These are phyloP conservation scores for Entosphenus tridentatus DNA, from an alignment of 2,113 vertebrate species.

Conservation along the genomic window DNA sequence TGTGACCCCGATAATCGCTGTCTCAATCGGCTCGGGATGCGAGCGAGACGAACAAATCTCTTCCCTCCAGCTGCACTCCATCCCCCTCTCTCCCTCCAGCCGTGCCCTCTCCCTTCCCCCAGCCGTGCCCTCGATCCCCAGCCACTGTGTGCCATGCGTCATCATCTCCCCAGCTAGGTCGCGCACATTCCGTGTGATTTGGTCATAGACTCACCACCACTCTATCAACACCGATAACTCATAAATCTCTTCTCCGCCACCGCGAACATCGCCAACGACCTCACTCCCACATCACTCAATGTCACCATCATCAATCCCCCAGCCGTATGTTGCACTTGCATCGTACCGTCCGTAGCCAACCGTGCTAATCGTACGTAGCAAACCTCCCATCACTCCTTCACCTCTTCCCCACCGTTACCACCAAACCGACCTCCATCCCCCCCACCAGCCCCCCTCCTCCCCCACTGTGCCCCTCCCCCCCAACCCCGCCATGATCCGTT, in stretches of 20 bases:
- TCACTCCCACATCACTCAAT: neutral
- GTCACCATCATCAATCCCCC: neutral
- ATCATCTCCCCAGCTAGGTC: neutral
- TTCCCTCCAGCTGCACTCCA: conserved; percentile 1
- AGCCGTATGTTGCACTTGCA: neutral
- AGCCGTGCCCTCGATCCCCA: neutral
- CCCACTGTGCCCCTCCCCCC: neutral
- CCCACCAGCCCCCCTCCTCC: neutral
- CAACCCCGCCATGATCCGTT: neutral
- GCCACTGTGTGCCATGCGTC: neutral
- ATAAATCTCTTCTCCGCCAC: neutral
- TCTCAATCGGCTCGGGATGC: too few relatives aligned
- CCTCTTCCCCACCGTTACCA: neutral
- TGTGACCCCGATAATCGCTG: too few relatives aligned
- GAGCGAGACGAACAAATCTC: too few relatives aligned
- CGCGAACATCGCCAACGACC: neutral
- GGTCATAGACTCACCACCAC: neutral
- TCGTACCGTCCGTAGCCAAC: neutral
- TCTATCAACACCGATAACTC: neutral
- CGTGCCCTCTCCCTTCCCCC: neutral
- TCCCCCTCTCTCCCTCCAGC: neutral
- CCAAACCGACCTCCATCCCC: neutral
- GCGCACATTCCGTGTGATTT: too few relatives aligned
- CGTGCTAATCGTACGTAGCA: neutral
- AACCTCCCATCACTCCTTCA: neutral